Conservation (phyloP, 1,140 invertebrate genomes). For the Anastrepha ludens region DNA sequence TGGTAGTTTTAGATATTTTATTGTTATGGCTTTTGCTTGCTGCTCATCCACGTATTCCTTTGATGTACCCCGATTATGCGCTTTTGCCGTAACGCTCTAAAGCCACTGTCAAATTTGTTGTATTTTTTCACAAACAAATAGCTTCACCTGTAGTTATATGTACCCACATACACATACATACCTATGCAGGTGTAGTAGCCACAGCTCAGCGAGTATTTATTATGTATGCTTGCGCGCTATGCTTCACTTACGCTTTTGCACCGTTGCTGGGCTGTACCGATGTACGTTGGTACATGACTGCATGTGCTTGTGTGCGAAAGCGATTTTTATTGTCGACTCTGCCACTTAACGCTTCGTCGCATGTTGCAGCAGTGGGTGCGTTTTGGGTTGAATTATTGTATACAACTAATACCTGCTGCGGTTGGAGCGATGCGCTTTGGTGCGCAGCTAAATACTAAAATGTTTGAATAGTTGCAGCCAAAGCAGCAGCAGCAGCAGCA, state of each 20-base stretch:
- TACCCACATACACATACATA: too few species aligned
- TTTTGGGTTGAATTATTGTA: not conserved
- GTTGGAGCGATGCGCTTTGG: not conserved
- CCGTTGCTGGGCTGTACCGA: not conserved
- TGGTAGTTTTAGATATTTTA: too few species aligned
- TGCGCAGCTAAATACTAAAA: conserved; percentile 28
- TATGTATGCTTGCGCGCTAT: conserved; percentile 34
- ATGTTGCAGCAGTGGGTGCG: conserved; percentile 31
- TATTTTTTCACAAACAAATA: not conserved
- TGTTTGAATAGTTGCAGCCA: not conserved
- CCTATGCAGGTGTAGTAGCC: not conserved
- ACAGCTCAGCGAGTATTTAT: not conserved
- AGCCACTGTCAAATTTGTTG: not conserved
- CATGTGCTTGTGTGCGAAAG: not conserved
- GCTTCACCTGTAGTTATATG: not conserved
- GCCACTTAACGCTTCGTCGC: conserved; percentile 31
- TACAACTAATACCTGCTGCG: not conserved
- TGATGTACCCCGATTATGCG: not conserved
- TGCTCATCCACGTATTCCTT: too few species aligned
- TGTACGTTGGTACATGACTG: not conserved
- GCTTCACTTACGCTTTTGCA: conserved; percentile 26
- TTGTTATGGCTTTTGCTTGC: too few species aligned
- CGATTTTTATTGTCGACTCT: not conserved
- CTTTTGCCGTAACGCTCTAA: not conserved
- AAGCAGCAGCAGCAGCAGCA: not conserved